Evolutionary conservation across 2,888 invertebrate species (phyloP), one percentile per base, ranked within the genome.

Genomic region (Lasioglossum lativentre): DNA sequence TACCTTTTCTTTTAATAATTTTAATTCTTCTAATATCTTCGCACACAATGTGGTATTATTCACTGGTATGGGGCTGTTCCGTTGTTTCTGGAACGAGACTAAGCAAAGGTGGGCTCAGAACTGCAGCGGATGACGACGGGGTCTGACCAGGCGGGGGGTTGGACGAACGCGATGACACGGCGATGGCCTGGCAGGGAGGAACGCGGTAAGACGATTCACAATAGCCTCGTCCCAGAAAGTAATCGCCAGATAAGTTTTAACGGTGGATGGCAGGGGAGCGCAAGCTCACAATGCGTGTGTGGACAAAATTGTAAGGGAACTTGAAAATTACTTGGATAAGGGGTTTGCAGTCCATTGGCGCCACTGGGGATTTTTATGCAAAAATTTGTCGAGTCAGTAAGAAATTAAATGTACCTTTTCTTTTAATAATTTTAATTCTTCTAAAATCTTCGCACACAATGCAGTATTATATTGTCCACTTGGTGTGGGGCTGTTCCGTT

Each of bases 111-210:
- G 73, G 30, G 68, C 30, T 16, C 34, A 59, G 80, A 79, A 82
- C 52, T 19, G 78, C 75, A 72, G n/a, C n/a, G n/a, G n/a, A n/a
- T n/a, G n/a, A n/a, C n/a, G n/a, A n/a, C n/a, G n/a, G n/a, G n/a
- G n/a, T n/a, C n/a, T n/a, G n/a, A n/a, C n/a, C n/a, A n/a, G 74
- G n/a, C 74, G 86, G 89, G 0, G 30, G 30, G 63, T 19, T 63
- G 30, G 16, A 19, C 85, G 88, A 23, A 89, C n/a, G 83, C 85
- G 87, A 85, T 81, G 90, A 90, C 90, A 83, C 86, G n/a, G n/a
- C n/a, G 90, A 79, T 78, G 83, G n/a, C n/a, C n/a, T n/a, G n/a
- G n/a, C n/a, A n/a, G n/a, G n/a, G n/a, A n/a, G n/a, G n/a, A n/a
- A n/a, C n/a, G n/a, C n/a, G n/a, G n/a, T n/a, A n/a, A n/a, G n/a